Conservation (phyloP, 2,888 invertebrate genomes). For the Hoplodrina ambigua region DNA sequence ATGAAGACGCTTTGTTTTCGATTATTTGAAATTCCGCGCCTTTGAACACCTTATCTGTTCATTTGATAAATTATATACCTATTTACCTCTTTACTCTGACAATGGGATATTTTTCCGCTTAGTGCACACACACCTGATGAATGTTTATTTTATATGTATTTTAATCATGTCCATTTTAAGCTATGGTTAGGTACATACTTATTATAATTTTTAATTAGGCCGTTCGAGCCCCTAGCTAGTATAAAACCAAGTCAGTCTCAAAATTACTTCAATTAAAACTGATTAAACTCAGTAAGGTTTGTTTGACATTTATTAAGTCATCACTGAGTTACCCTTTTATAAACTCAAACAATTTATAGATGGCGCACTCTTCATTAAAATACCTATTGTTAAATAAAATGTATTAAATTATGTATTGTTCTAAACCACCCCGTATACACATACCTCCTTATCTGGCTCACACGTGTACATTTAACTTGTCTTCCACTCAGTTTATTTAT, state of each 20-base stretch:
- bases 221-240: neutral
- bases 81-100: slow-evolving; percentile 25
- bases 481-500: slow-evolving; percentile 57
- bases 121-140: slow-evolving; percentile 28
- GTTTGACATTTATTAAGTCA: slow-evolving; percentile 11
- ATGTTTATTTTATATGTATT: slow-evolving; percentile 13
- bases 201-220: neutral
- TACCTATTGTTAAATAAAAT: slow-evolving; percentile 14
- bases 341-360: neutral
- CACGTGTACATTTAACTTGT: slow-evolving; percentile 57
- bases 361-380: slow-evolving; percentile 1
- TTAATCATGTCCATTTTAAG: neutral
- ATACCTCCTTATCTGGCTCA: slow-evolving; percentile 38
- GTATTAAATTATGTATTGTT: slow-evolving; percentile 9
- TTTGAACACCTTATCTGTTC: slow-evolving; percentile 39
- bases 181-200: no score
- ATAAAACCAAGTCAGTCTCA: neutral
- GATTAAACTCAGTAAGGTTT: neutral
- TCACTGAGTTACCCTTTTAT: neutral
- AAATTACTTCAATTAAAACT: slow-evolving; percentile 28
- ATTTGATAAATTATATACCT: slow-evolving; percentile 22
- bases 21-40: slow-evolving; percentile 40
- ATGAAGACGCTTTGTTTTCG: slow-evolving; percentile 49
- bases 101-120: slow-evolving; percentile 31
- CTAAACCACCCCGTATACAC: neutral